Evolutionary conservation across 2,113 vertebrate genomes (phyloP).

Genomic region (Capricornis sumatraensis): DNA sequence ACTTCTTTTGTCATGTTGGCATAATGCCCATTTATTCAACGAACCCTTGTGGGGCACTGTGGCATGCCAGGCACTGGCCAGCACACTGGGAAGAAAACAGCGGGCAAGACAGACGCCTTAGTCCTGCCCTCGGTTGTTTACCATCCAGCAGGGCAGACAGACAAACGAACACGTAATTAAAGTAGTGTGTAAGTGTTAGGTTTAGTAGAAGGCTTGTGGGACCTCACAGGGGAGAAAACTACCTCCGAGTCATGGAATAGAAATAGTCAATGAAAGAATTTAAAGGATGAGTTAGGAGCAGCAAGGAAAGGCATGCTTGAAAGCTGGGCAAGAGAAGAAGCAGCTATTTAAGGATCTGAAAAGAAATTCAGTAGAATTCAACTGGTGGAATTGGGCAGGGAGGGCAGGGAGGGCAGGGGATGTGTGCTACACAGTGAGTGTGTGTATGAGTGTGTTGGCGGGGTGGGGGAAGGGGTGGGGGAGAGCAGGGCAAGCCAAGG

Average conservation of each 20-base stretch:
- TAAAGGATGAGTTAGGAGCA: neutral
- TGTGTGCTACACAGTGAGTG: neutral
- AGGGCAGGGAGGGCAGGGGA: accelerated
- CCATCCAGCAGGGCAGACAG: neutral
- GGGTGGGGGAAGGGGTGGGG: accelerated
- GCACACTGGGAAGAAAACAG: accelerated
- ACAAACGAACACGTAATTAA: neutral
- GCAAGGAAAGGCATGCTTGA: neutral
- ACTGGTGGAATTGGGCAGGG: neutral
- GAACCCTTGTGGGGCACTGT: neutral
- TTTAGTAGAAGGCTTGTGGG: neutral
- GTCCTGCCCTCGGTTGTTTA: neutral
- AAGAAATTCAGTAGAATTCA: neutral
- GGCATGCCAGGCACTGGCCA: neutral
- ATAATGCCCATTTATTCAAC: neutral
- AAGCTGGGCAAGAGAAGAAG: neutral
- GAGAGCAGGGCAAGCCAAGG: neutral
- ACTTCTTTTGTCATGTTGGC: neutral
- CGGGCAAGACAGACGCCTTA: neutral
- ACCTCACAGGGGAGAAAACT: neutral
- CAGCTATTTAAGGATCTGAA: neutral
- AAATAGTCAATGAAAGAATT: neutral
- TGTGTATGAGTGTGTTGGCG: neutral
- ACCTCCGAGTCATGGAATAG: neutral
- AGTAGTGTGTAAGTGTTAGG: neutral